Conservation (phyloP, 2,888 invertebrate species). For the Hypolimnas misippus region DNA sequence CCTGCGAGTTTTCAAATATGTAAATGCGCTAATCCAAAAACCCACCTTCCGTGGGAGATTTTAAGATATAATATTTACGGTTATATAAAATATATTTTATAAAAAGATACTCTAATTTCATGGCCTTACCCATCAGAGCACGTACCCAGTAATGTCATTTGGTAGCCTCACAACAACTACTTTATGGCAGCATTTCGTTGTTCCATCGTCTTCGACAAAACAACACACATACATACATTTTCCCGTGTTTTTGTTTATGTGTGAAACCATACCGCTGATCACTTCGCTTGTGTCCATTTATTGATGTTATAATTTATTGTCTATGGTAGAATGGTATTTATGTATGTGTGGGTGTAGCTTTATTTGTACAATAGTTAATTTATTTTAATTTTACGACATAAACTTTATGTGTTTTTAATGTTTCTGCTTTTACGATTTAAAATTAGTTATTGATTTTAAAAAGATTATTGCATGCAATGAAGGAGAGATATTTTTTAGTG, state of each 20-base stretch:
- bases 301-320: conserved; percentile 2
- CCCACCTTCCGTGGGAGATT: too few relatives aligned
- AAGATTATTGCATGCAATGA: too few relatives aligned
- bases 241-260: background rate
- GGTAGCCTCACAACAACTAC: conserved; percentile 71
- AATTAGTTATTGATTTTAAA: too few relatives aligned
- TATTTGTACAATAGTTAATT: background rate
- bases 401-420: too few relatives aligned
- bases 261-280: conserved; percentile 16
- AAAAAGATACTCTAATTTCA: too few relatives aligned
- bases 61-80: too few relatives aligned
- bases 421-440: too few relatives aligned
- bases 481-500: too few relatives aligned
- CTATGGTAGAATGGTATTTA: background rate
- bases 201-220: conserved; percentile 32
- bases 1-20: too few relatives aligned
- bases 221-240: conserved; percentile 10
- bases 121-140: conserved; percentile 58
- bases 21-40: too few relatives aligned
- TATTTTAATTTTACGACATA: too few relatives aligned
- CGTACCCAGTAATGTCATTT: conserved; percentile 79
- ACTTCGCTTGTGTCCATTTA: conserved; percentile 24
- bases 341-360: background rate
- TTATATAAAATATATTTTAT: too few relatives aligned
- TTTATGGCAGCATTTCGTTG: conserved; percentile 58